A percentile compares a stretch with the other conserved stretches of the same genome.
Evolutionary conservation across 2,888 invertebrate species (phyloP).

Genomic region (Callinectes sapidus): DNA sequence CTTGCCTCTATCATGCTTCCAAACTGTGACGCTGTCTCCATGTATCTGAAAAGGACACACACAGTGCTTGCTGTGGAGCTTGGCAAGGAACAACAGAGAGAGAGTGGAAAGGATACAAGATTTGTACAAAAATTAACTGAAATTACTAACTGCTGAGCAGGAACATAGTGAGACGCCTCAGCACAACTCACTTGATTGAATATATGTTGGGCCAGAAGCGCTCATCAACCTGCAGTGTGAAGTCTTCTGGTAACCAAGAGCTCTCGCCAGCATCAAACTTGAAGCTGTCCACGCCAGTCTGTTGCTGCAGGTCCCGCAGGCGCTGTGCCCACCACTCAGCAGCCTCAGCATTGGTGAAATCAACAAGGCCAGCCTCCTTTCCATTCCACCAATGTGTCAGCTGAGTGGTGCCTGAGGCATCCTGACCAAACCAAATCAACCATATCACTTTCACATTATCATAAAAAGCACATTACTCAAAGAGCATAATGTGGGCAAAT

Average conservation of each 20-base stretch:
- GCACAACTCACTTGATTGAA: conserved; percentile 65
- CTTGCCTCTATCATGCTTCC: conserved; percentile 84
- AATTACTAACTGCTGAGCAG: too few relatives aligned
- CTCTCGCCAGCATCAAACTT: conserved; percentile 90
- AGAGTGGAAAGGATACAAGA: neutral
- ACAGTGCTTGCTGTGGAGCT: neutral
- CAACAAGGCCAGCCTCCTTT: conserved; percentile 79
- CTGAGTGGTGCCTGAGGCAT: conserved; percentile 62
- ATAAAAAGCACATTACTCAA: neutral
- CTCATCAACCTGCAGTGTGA: conserved; percentile 72
- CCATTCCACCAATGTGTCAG: conserved; percentile 79
- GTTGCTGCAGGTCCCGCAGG: conserved; percentile 77
- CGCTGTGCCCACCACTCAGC: conserved; percentile 77
- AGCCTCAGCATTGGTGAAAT: conserved; percentile 85
- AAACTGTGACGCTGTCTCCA: conserved; percentile 74
- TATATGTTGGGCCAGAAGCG: conserved; percentile 74
- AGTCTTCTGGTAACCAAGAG: conserved; percentile 81
- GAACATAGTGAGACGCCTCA: neutral
- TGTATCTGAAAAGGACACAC: conserved; percentile 71
- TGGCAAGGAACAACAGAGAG: neutral
- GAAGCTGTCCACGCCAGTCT: conserved; percentile 84
- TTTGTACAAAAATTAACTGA: neutral
- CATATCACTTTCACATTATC: neutral
- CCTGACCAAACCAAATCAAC: conserved; percentile 12
- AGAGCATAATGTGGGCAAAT: neutral